Evolutionary conservation across 2,797 vertebrate genomes (phyloP), one percentile per base, ranked within the genome.

Genomic region (Macroramphosus scolopax): DNA sequence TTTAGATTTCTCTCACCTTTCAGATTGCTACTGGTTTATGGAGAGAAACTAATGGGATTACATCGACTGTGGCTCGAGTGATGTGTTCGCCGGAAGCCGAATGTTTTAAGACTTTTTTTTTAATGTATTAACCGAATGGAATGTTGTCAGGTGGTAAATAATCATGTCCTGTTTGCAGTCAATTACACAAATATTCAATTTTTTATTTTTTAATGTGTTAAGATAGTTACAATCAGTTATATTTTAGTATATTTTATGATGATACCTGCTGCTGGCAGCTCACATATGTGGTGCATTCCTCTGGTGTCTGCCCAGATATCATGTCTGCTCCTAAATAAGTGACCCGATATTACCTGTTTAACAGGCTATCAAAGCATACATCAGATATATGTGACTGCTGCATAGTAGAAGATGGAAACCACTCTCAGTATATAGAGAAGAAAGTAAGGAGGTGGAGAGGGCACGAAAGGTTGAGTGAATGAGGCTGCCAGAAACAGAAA

Each of bases 1-100:
- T 86, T 84, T 75, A 72, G 53, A 83, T 79, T 81, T 80, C 71
- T 70, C 68, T 79, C 76, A 73, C 74, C 72, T 75, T 68, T 51
- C 45, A 68, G 65, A 85, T 80, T 75, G 66, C 68, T 75, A 61
- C 74, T 68, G 80, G 59, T 88, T 85, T 83, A 85, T 85, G 84
- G 77, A 66, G 71, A 70, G 80, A 84, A 83, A 87, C 83, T 83
- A 86, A 85, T 75, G 69, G 81, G 45, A 51, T 16, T 36, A 15
- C 58, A 55, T 12, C 35, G 51, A 63, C 56, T 51, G 38, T 32
- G 48, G 44, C 37, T 32, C 13, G 54, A 43, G 59, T 65, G 59
- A 77, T 50, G 46, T 54, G 47, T 34, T 71, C 45, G n/a, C 58
- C 50, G 47, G 14, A 69, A 58, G 52, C 25, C 50, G 47, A 77